phyloP scores from a whole-genome alignment of 2,113 vertebrate species.

The Trinectes maculatus region DNA sequence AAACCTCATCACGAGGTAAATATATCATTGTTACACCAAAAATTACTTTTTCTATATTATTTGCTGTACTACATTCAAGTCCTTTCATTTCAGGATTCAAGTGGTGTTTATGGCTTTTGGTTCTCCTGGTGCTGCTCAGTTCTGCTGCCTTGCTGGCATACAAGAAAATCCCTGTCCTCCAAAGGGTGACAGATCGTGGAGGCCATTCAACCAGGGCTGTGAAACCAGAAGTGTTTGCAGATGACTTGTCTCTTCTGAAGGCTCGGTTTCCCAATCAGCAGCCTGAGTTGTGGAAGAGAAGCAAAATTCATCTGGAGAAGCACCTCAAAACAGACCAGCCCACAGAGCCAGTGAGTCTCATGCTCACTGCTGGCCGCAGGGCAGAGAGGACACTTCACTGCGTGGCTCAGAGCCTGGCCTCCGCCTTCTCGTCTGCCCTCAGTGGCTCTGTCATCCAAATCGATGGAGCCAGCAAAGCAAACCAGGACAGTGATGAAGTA shows the following conservation, averaged over 20 bases:
- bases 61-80: neutral
- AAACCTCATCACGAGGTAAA: conserved; percentile 33
- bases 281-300: conserved; percentile 82
- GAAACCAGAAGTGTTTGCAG: conserved; percentile 33
- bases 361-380: conserved; percentile 82
- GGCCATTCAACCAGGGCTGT: neutral
- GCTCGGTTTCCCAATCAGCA: conserved; percentile 85
- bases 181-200: neutral
- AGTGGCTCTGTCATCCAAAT: conserved; percentile 79
- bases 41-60: neutral
- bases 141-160: conserved; percentile 25
- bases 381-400: conserved; percentile 86
- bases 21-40: neutral
- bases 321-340: conserved; percentile 83
- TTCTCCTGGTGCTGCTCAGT: conserved; percentile 52
- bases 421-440: conserved; percentile 79
- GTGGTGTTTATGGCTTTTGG: conserved; percentile 27
- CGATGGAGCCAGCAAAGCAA: conserved; percentile 74
- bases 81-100: conserved; percentile 48
- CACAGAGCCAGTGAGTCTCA: conserved; percentile 87
- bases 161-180: conserved; percentile 15
- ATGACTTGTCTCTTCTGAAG: conserved; percentile 50
- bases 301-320: conserved; percentile 83
- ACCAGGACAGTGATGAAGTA: conserved; percentile 81
- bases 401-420: conserved; percentile 82